A percentile compares a stretch with the other conserved stretches of the same genome.
Evolutionary conservation across 2,888 invertebrate genomes (phyloP).

Genomic region (Apamea monoglypha): DNA sequence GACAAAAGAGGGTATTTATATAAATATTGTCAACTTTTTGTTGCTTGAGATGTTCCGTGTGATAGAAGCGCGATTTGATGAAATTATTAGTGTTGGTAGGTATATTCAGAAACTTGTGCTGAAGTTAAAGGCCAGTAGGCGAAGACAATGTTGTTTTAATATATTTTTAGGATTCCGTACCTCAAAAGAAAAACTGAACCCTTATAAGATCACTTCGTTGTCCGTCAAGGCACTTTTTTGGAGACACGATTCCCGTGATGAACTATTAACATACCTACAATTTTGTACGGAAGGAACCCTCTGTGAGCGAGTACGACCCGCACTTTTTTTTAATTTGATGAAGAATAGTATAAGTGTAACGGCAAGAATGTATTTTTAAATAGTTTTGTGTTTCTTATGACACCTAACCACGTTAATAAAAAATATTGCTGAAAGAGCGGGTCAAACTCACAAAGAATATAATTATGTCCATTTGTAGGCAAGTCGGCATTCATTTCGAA

Average conservation of each 20-base stretch:
- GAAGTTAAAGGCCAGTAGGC: background rate
- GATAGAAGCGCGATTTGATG: slow-evolving; percentile 61
- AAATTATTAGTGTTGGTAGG: slow-evolving; percentile 60
- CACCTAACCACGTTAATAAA: background rate
- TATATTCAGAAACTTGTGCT: slow-evolving; percentile 9
- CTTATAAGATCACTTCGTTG: too few relatives aligned
- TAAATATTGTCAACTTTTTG: slow-evolving; percentile 82
- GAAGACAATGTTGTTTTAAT: background rate
- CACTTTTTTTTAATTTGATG: background rate
- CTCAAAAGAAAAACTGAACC: too few relatives aligned
- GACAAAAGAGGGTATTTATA: slow-evolving; percentile 84
- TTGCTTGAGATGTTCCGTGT: slow-evolving; percentile 56
- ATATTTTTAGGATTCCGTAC: background rate
- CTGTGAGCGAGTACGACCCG: too few relatives aligned
- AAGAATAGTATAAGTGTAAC: background rate
- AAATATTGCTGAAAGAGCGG: background rate
- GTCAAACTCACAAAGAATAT: background rate
- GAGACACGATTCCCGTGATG: too few relatives aligned
- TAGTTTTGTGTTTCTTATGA: background rate
- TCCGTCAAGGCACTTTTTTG: too few relatives aligned
- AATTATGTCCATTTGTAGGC: background rate
- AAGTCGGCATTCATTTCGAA: background rate
- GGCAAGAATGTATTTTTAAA: background rate
- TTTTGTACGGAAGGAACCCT: too few relatives aligned
- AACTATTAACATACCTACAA: too few relatives aligned